A percentile compares a stretch with the other conserved stretches of the same genome.
These are phyloP conservation scores for Craniophora ligustri DNA, from an alignment of 2,888 invertebrate species.

Conservation along the genomic window DNA sequence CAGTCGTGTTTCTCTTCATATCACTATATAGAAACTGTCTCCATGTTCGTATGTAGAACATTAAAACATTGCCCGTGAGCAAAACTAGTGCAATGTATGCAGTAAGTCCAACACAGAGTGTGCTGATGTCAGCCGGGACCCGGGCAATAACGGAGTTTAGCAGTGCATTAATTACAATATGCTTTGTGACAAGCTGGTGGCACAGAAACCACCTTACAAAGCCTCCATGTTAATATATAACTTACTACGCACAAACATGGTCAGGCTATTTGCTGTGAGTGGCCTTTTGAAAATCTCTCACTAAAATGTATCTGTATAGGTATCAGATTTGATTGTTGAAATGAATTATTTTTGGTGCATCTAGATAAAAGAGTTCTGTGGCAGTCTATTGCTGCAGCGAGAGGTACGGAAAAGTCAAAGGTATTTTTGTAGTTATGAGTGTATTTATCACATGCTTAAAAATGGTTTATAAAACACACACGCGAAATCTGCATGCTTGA, in stretches of 20 bases:
- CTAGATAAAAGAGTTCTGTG: too few relatives aligned
- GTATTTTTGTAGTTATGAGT: too few relatives aligned
- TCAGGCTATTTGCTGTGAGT: too few relatives aligned
- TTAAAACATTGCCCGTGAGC: constrained; percentile 8
- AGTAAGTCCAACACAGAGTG: constrained; percentile 35
- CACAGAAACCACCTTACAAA: not conserved
- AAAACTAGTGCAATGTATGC: constrained; percentile 17
- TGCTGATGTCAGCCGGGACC: constrained; percentile 20
- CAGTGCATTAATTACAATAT: constrained; percentile 11
- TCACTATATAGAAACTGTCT: not conserved
- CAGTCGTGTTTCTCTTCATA: not conserved
- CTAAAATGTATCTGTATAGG: too few relatives aligned
- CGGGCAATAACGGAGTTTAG: constrained; percentile 29
- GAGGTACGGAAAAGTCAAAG: too few relatives aligned
- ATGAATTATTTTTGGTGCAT: too few relatives aligned
- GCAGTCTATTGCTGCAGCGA: too few relatives aligned
- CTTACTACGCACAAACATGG: not conserved
- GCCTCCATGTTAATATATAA: not conserved
- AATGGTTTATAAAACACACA: too few relatives aligned
- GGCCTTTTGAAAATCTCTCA: too few relatives aligned
- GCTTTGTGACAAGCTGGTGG: not conserved
- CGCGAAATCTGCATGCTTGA: too few relatives aligned
- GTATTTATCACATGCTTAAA: too few relatives aligned
- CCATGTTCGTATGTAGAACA: constrained; percentile 6
- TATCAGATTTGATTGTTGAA: too few relatives aligned